Base-by-base conservation (phyloP, 2,888 invertebrate species). In the Hypsopygia costalis region DNA sequence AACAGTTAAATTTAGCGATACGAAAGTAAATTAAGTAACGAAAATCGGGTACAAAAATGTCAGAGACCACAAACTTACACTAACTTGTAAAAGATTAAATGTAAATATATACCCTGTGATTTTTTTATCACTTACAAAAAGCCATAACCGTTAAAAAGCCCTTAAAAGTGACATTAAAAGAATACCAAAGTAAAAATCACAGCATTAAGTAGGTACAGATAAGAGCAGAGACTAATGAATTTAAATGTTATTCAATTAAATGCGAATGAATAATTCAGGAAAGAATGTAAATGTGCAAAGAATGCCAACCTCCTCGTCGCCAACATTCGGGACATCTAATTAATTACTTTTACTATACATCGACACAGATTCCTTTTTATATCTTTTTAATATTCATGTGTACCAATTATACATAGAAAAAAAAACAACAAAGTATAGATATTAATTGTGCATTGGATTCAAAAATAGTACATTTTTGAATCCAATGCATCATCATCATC, bases 211-310 rank as follows among this genome's bases (percentile, higher is more conserved):
- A 38, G 9, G 37, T 25, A 28, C 29, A 46, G 45, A 49, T 48
- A 56, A 54, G 47, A 48, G 44, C 46, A 43, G 55, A 58, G 54
- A 62, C 63, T 79, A 80, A 83, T 83, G 70, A 81, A 83, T 83
- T 82, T 80, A 78, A 82, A 83, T 82, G 74, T 66, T 69, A 81
- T 81, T 81, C 81, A 81, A 81, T 83, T 78, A 80, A 79, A 80
- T 80, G 78, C 81, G 77, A 72, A 83, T 83, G 81, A 81, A 85
- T 85, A 61, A 85, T 83, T 82, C 82, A 82, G 63, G 56, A 71
- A 73, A 68, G 76, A 79, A 75, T 72, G 69, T 74, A 77, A 79
- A 76, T 75, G 63, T 58, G 64, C 68, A 80, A 82, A 82, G 75
- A 81, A 83, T 76, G 67, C 67, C 67, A 65, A 63, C 64, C 69